These are phyloP conservation scores for Pandemis cinnamomeana DNA, from an alignment of 2,888 invertebrate species.

Conservation along the genomic window DNA sequence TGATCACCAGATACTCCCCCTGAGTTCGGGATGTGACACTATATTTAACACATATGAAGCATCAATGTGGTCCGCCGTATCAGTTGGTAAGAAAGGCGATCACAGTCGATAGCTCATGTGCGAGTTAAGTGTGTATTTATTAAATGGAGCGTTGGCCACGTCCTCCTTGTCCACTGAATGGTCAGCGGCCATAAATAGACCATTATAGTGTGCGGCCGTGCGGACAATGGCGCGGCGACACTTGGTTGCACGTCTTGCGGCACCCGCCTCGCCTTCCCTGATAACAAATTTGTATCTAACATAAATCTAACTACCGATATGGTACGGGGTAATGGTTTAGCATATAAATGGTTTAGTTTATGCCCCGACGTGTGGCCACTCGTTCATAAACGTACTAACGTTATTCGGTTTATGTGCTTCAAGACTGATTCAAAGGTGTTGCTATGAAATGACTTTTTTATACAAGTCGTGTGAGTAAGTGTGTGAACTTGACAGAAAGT, in stretches of 20 bases:
- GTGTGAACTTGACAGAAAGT: too few relatives aligned
- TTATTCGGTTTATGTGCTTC: conserved; percentile 8
- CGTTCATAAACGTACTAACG: background rate
- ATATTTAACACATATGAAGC: background rate
- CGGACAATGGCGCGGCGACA: conserved; percentile 44
- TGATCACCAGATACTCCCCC: too few relatives aligned
- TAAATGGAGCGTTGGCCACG: conserved; percentile 71
- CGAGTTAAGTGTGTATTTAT: conserved; percentile 68
- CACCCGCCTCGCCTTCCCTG: conserved; percentile 10
- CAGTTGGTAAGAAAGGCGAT: background rate
- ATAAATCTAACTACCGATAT: conserved; percentile 15
- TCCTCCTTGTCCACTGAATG: conserved; percentile 75
- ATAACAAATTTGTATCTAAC: conserved; percentile 14
- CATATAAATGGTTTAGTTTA: conserved; percentile 20
- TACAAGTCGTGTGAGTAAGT: too few relatives aligned
- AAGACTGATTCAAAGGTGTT: background rate
- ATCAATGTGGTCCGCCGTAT: background rate
- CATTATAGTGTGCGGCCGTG: conserved; percentile 47
- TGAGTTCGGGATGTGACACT: too few relatives aligned
- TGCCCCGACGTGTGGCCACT: background rate
- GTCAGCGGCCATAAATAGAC: conserved; percentile 61
- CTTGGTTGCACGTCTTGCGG: conserved; percentile 35
- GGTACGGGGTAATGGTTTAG: conserved; percentile 13
- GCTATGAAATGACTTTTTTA: background rate
- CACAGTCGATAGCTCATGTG: conserved; percentile 36